These are phyloP conservation scores for Ditylenchus dipsaci DNA, from an alignment of 1,140 invertebrate species.

Conservation along the genomic window DNA sequence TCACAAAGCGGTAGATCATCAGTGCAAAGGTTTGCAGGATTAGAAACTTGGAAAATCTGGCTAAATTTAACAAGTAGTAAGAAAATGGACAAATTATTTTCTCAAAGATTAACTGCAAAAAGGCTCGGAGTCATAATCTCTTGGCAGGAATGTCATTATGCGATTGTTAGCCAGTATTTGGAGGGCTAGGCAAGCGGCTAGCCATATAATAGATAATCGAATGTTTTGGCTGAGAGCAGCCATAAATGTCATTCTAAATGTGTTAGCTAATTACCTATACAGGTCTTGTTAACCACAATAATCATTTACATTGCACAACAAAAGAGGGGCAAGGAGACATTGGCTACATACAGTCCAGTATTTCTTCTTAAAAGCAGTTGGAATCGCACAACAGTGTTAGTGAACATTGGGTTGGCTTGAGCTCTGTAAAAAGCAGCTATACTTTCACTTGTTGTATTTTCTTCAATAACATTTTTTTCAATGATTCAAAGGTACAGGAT, in stretches of 20 bases:
- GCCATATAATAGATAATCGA: background rate
- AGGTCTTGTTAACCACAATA: background rate
- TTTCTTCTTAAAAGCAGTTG: background rate
- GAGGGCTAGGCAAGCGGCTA: background rate
- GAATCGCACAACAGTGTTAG: background rate
- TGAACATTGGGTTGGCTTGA: slow-evolving; percentile 2
- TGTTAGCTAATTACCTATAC: background rate
- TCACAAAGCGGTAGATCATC: background rate
- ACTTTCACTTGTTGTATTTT: no score
- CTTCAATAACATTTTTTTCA: no score
- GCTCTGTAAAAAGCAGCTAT: background rate
- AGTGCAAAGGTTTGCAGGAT: background rate
- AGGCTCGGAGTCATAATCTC: slow-evolving; percentile 1
- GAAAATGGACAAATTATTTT: background rate
- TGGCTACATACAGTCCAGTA: background rate
- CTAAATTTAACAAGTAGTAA: background rate
- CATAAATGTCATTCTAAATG: slow-evolving; percentile 11
- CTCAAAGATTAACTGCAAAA: slow-evolving; percentile 1
- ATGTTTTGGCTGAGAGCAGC: slow-evolving; percentile 1
- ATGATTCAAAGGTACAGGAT: no score
- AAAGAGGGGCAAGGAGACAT: slow-evolving; percentile 7
- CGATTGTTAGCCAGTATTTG: background rate
- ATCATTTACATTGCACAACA: background rate
- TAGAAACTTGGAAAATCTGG: background rate
- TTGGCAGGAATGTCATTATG: background rate